Evolutionary conservation across 2,888 invertebrate genomes (phyloP).

Genomic region (Patella pellucida): DNA sequence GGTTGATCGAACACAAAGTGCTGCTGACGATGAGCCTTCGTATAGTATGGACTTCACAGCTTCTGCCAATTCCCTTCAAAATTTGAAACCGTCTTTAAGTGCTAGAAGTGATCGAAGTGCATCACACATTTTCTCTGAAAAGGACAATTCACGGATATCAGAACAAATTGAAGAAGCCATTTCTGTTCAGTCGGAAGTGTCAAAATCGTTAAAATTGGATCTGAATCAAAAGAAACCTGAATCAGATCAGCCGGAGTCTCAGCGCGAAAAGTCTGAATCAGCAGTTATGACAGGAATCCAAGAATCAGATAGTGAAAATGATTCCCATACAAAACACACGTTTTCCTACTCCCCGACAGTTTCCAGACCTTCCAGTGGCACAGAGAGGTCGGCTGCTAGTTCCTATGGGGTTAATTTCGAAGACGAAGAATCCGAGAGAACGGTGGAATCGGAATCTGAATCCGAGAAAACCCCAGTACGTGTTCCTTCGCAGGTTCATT

Average conservation of each 20-base stretch:
- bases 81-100: constrained; percentile 37
- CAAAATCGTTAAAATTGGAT: constrained; percentile 40
- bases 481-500: constrained; percentile 15
- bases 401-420: constrained; percentile 29
- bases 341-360: constrained; percentile 32
- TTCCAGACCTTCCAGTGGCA: constrained; percentile 54
- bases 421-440: constrained; percentile 34
- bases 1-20: constrained; percentile 31
- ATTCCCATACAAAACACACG: constrained; percentile 40
- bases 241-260: background rate
- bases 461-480: constrained; percentile 46
- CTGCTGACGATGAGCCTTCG: constrained; percentile 24
- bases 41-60: constrained; percentile 48
- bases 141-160: constrained; percentile 38
- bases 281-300: constrained; percentile 36
- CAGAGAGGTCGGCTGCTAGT: constrained; percentile 45
- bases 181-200: constrained; percentile 31
- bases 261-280: background rate
- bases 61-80: constrained; percentile 35
- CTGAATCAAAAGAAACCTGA: constrained; percentile 11
- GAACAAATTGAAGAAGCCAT: constrained; percentile 53
- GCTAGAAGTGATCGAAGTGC: constrained; percentile 32
- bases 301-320: constrained; percentile 45
- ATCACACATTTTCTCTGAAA: background rate
- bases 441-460: constrained; percentile 36